phyloP scores from a whole-genome alignment of 2,113 vertebrate genomes.

The Menidia beryllina region DNA sequence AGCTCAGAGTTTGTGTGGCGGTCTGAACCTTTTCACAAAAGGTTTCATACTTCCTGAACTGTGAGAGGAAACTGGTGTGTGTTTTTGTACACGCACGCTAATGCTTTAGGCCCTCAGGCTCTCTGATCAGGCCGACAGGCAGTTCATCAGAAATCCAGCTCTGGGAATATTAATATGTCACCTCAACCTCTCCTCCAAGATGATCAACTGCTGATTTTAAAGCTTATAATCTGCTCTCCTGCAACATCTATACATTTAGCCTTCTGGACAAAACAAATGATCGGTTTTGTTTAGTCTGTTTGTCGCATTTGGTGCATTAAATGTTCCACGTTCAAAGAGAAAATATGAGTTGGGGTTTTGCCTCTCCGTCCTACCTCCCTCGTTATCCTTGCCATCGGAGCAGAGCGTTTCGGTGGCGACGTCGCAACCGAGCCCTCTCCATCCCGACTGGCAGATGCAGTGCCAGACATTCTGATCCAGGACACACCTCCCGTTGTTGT shows the following conservation, averaged over 20 bases:
- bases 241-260: constrained; percentile 61
- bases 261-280: constrained; percentile 69
- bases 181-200: constrained; percentile 40
- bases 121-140: constrained; percentile 7
- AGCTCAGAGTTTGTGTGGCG: too few species aligned
- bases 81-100: too few species aligned
- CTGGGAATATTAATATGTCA: constrained; percentile 7
- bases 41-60: too few species aligned
- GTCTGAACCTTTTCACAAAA: too few species aligned
- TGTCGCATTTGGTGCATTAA: constrained; percentile 42
- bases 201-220: constrained; percentile 63
- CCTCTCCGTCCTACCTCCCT: constrained; percentile 92
- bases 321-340: constrained; percentile 18
- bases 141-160: constrained; percentile 16
- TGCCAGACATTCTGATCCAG: constrained; percentile 99
- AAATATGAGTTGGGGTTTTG: constrained; percentile 45
- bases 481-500: constrained; percentile 96
- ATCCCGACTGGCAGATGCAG: constrained; percentile 97
- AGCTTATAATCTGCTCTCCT: constrained; percentile 51
- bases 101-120: not conserved
- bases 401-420: constrained; percentile 98
- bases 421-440: constrained; percentile 96
- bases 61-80: too few species aligned
- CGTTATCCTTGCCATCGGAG: constrained; percentile 97
- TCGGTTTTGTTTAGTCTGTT: constrained; percentile 74